These are phyloP conservation scores for Bombycilla garrulus DNA, from an alignment of 2,113 vertebrate species.

Conservation along the genomic window DNA sequence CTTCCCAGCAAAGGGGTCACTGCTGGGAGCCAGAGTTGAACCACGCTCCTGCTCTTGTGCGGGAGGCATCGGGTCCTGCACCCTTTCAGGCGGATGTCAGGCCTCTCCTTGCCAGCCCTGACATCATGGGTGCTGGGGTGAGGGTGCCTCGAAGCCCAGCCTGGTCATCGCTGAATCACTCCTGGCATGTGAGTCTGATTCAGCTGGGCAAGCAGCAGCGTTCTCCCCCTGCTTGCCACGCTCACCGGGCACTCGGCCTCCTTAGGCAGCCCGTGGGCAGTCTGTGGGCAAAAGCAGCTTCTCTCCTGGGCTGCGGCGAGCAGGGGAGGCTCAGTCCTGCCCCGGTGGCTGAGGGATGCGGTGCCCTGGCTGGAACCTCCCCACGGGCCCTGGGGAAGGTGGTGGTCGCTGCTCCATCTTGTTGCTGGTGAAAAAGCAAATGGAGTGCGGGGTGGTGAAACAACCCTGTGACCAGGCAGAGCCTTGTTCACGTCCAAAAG, in stretches of 20 bases:
- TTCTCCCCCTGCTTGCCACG: neutral
- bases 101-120: neutral
- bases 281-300: neutral
- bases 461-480: neutral
- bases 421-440: neutral
- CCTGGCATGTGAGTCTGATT: neutral
- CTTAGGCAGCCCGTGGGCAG: neutral
- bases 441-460: neutral
- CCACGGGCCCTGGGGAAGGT: neutral
- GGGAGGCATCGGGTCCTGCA: neutral
- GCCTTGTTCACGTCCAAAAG: neutral
- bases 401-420: neutral
- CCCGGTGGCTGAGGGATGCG: accelerated
- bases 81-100: neutral
- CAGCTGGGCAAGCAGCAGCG: neutral
- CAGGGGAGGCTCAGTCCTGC: neutral
- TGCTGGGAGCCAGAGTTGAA: neutral
- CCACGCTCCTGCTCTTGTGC: neutral
- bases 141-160: neutral
- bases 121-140: neutral
- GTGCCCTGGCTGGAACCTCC: neutral
- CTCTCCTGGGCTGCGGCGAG: accelerated
- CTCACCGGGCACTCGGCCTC: neutral
- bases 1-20: neutral
- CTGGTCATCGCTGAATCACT: slow-evolving; percentile 41